Evolutionary conservation across 1,140 invertebrate species (phyloP), one percentile per base, ranked within the genome.

Genomic region (Zaprionus vittiger): DNA sequence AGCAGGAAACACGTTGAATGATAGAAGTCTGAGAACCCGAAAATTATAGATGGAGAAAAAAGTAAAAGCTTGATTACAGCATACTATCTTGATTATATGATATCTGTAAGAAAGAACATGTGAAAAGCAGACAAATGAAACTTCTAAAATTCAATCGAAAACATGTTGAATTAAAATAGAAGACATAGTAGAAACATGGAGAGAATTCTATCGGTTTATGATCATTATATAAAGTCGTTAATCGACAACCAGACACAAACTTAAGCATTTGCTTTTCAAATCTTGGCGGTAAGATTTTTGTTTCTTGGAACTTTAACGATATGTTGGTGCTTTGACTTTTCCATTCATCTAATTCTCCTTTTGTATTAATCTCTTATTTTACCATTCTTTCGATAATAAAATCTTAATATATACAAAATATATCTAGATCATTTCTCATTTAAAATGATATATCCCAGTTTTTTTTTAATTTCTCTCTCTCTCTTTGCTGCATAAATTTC

Each of bases 31-130:
- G 38, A 41, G n/a, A n/a, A 34, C 31, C 31, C 38, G 0, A n/a
- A n/a, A 41, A 11, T 5, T 11, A n/a, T 12, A 12, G 7, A 7
- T 20, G n/a, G 47, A 20, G 20, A 24, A 24, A 52, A 52, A 52
- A 52, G 47, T 52, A 52, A 52, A 52, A 52, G 47, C 47, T 52
- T 52, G 47, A 52, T 47, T 47, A 47, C n/a, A 47, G n/a, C 41
- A 47, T 44, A 31, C 7, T 9, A n/a, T 47, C 41, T 17, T 17
- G n/a, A 17, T 47, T 17, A 17, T 47, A 17, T 7, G n/a, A 44
- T 44, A 44, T 47, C n/a, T n/a, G 7, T 2, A 9, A 4, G 41
- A 5, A 14, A 22, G 20, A 52, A 52, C 47, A 52, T 24, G 47
- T 52, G 11, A 5, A 6, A 4, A 14, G 20, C 47, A 14, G 47